Evolutionary conservation across 2,113 vertebrate genomes (phyloP).

Genomic region (Mobula hypostoma): DNA sequence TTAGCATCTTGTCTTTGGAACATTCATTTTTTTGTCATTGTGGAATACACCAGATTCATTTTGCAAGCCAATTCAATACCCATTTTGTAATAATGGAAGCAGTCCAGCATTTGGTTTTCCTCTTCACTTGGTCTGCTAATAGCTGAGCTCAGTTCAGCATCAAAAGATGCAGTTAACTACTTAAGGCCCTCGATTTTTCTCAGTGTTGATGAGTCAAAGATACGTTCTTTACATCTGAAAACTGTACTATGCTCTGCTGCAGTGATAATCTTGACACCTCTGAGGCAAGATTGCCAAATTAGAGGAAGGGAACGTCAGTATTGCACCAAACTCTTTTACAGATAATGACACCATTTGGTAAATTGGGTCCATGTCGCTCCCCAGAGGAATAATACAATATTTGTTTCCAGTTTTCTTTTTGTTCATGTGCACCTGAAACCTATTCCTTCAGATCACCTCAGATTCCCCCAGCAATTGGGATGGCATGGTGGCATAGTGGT

Average conservation of each 20-base stretch:
- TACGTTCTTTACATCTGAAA: neutral
- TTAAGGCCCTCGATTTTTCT: neutral
- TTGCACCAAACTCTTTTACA: neutral
- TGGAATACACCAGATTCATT: conserved; percentile 48
- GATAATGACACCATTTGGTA: too few relatives aligned
- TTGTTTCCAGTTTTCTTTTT: too few relatives aligned
- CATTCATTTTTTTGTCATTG: conserved; percentile 45
- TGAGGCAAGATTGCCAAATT: neutral
- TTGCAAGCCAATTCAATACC: conserved; percentile 49
- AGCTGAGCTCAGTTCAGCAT: neutral
- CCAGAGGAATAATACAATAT: too few relatives aligned
- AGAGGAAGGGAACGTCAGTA: neutral
- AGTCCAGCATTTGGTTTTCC: neutral
- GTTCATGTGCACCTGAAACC: too few relatives aligned
- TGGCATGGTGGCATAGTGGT: too few relatives aligned
- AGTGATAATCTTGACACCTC: neutral
- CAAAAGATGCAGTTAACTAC: neutral
- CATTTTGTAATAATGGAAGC: conserved; percentile 39
- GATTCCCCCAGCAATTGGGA: too few relatives aligned
- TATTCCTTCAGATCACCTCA: too few relatives aligned
- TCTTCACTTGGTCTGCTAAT: neutral
- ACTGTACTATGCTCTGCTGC: neutral
- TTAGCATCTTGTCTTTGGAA: conserved; percentile 55
- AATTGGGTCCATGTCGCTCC: too few relatives aligned
- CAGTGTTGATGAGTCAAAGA: neutral